A percentile compares a stretch with the other conserved stretches of the same genome.
Conservation (phyloP, 2,113 vertebrate genomes). For the Pogonocichla stellata region DNA sequence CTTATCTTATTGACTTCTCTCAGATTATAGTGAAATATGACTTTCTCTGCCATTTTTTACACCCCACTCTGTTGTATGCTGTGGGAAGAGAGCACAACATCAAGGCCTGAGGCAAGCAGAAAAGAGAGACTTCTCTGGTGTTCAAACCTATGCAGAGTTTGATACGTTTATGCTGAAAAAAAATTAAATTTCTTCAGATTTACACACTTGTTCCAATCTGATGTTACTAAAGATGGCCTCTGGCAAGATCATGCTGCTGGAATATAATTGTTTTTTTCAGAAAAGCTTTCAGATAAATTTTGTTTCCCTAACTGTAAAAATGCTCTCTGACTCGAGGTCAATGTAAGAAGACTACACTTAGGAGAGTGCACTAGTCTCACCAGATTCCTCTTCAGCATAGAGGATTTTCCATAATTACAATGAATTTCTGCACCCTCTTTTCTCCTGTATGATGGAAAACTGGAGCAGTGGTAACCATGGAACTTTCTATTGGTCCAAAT, state of each 20-base stretch:
- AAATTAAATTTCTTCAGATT: not conserved
- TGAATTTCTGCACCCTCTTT: not conserved
- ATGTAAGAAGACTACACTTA: not conserved
- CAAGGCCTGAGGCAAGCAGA: conserved; percentile 2
- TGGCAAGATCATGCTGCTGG: not conserved
- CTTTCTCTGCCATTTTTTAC: not conserved
- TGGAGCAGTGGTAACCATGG: not conserved
- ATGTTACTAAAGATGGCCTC: not conserved
- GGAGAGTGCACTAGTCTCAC: not conserved
- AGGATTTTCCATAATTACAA: not conserved
- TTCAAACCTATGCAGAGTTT: not conserved
- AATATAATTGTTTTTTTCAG: not conserved
- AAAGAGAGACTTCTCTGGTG: not conserved
- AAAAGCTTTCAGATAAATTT: not conserved
- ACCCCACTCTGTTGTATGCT: not conserved
- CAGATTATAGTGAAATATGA: conserved; percentile 19
- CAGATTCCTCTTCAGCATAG: not conserved
- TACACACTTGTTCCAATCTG: not conserved
- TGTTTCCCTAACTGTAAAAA: not conserved
- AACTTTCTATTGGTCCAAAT: not conserved
- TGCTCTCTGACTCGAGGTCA: not conserved
- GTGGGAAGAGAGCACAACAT: not conserved
- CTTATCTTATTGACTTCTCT: not conserved
- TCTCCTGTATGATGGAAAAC: not conserved
- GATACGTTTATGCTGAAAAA: not conserved